Conservation (phyloP, 2,113 vertebrate species). For the Nettapus auritus region DNA sequence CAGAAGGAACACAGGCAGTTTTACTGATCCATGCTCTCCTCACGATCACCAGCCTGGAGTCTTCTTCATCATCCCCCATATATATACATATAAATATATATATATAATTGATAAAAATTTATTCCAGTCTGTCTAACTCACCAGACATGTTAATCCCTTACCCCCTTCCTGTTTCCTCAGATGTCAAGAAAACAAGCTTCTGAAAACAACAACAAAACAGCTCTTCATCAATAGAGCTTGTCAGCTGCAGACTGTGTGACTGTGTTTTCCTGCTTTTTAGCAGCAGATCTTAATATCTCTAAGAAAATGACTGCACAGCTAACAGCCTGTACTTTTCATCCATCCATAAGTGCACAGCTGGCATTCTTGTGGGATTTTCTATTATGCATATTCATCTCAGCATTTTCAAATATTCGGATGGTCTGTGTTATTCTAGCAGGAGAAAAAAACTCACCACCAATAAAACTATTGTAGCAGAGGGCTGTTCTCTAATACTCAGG, state of each 20-base stretch:
- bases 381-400: not conserved
- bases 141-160: not conserved
- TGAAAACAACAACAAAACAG: not conserved
- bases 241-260: constrained; percentile 24
- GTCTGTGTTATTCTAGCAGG: not conserved
- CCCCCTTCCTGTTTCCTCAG: not conserved
- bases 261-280: constrained; percentile 32
- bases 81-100: not conserved
- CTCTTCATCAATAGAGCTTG: constrained; percentile 1
- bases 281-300: constrained; percentile 18
- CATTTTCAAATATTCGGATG: constrained; percentile 23
- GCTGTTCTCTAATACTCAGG: not conserved
- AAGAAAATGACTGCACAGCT: constrained; percentile 35
- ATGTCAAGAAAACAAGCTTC: not conserved
- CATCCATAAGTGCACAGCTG: constrained; percentile 36
- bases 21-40: not conserved
- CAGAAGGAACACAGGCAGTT: not conserved
- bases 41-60: not conserved
- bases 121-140: not conserved
- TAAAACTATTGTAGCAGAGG: not conserved
- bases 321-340: constrained; percentile 31
- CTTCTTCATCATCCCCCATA: not conserved
- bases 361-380: constrained; percentile 26
- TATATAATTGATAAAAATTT: not conserved
- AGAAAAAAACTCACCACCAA: not conserved